Base-by-base conservation (phyloP, 2,113 vertebrate genomes). In the Cygnus buccinator region DNA sequence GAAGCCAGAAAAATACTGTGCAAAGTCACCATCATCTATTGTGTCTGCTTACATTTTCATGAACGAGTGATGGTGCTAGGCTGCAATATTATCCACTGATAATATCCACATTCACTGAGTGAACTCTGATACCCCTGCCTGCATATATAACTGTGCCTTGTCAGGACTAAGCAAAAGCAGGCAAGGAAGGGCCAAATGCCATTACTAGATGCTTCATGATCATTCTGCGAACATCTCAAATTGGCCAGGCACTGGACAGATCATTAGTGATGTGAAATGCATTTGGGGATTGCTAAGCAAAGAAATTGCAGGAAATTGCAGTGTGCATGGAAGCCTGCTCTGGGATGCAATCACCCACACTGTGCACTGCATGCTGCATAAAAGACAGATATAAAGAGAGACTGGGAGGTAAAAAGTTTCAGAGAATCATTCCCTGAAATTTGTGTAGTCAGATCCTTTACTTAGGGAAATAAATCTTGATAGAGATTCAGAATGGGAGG, bases 281-380 rank as follows among this genome's bases (percentile, higher is more conserved):
- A 44, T 44, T 44, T 44, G 31, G 41, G 12, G 13, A 73, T 16
- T 26, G 5, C 48, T 18, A 33, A 15, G 21, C 71, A 71, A 48
- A 70, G 50, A 59, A 15, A 37, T 0, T 11, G 8, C 1, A 2
- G 62, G 57, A 4, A 65, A 23, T 18, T 13, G 39, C 68, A 37
- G 44, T 15, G 25, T 6, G 29, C 25, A 23, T 50, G 48, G 48
- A 50, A 23, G 48, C 48, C 48, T 54, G 26, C 7, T 9, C 11
- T 43, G 67, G 57, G 58, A 48, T 76, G 44, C 31, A 76, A 13
- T 20, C 52, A 39, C 14, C 55, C 44, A 4, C 44, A 10, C 23
- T 9, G 21, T 35, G 41, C 44, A 43, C 3, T 54, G 44, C 55
- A 9, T 13, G 68, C n/a, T 62, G 65, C 37, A 29, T 50, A 44